Evolutionary conservation across 2,113 vertebrate genomes (phyloP).

Genomic region (Struthidea cinerea): DNA sequence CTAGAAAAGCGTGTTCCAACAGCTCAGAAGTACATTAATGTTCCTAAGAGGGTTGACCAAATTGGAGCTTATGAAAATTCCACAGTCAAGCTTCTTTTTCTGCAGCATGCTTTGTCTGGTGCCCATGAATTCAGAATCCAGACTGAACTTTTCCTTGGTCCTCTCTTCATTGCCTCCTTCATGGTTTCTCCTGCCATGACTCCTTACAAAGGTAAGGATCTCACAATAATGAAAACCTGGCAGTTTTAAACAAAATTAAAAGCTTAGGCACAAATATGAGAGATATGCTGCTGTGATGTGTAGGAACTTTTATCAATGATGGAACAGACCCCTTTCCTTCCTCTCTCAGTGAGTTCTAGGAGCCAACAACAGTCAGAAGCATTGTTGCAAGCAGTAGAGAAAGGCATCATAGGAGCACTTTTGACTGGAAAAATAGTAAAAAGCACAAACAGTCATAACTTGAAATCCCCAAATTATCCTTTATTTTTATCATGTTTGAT

Average conservation of each 20-base stretch:
- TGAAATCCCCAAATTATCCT: neutral
- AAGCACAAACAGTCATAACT: neutral
- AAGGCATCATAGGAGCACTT: neutral
- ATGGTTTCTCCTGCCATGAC: neutral
- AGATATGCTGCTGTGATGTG: neutral
- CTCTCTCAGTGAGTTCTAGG: neutral
- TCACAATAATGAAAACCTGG: neutral
- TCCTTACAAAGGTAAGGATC: neutral
- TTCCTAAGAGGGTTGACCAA: neutral
- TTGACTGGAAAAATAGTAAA: neutral
- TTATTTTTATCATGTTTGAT: neutral
- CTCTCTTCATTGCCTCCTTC: neutral
- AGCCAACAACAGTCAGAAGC: neutral
- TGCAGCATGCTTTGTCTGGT: neutral
- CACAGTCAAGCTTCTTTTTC: neutral
- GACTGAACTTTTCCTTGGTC: neutral
- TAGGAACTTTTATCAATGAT: accelerated
- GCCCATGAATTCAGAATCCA: neutral
- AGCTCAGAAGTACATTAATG: neutral
- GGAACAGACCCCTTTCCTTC: neutral
- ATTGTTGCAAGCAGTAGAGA: neutral
- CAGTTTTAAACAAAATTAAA: neutral
- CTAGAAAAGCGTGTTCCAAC: neutral
- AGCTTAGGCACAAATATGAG: neutral
- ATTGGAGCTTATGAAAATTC: neutral